Conservation (phyloP, 2,888 invertebrate genomes). For the Rotaria socialis region DNA sequence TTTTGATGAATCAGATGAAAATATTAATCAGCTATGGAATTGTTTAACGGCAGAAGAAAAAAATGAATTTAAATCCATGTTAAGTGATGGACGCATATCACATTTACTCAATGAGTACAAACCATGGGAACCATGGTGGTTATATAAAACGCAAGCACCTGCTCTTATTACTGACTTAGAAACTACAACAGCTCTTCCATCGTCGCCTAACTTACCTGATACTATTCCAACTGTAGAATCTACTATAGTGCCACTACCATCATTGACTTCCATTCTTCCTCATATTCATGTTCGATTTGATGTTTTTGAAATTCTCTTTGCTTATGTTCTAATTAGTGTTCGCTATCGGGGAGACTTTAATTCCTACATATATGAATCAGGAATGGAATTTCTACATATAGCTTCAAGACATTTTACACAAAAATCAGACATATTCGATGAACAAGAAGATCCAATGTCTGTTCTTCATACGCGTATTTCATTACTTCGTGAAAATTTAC, state of each 20-base stretch:
- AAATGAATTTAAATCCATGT: background rate
- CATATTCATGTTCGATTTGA: constrained; percentile 23
- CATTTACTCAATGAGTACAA: constrained; percentile 16
- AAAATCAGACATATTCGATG: background rate
- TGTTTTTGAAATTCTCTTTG: constrained; percentile 8
- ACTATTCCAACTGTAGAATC: background rate
- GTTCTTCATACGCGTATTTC: background rate
- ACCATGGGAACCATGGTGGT: constrained; percentile 37
- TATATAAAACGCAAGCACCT: background rate
- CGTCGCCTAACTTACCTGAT: background rate
- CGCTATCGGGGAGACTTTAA: constrained; percentile 14
- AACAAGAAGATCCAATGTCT: background rate
- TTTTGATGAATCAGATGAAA: constrained; percentile 1
- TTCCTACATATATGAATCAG: background rate
- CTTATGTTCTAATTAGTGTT: constrained; percentile 3
- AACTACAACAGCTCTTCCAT: background rate
- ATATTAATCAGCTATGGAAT: constrained; percentile 7
- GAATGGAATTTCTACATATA: background rate
- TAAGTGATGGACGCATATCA: constrained; percentile 16
- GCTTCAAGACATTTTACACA: background rate
- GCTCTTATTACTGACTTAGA: background rate
- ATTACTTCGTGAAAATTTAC: background rate
- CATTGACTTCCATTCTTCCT: constrained; percentile 3
- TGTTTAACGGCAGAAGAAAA: constrained; percentile 20
- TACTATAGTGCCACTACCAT: background rate